Evolutionary conservation across 2,888 invertebrate species (phyloP).

Genomic region (Melieria picta): DNA sequence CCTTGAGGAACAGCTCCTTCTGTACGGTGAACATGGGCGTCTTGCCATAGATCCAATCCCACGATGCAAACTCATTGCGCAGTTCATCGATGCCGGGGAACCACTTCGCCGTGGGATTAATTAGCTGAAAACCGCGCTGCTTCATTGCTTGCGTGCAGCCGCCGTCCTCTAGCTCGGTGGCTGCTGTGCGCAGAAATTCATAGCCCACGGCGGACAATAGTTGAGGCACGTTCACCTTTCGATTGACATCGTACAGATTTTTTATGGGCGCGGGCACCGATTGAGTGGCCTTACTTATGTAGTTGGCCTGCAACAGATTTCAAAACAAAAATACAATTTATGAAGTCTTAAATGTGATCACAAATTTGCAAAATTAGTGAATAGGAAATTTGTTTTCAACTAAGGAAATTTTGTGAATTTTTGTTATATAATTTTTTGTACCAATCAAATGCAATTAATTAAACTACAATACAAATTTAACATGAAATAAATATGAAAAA

Average conservation of each 20-base stretch:
- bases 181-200: conserved; percentile 82
- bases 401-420: no score
- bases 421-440: no score
- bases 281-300: conserved; percentile 85
- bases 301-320: conserved; percentile 71
- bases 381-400: no score
- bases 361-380: no score
- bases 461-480: no score
- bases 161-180: conserved; percentile 75
- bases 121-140: conserved; percentile 85
- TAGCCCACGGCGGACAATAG: conserved; percentile 84
- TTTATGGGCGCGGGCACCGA: conserved; percentile 84
- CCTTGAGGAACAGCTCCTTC: conserved; percentile 64
- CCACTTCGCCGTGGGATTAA: conserved; percentile 89
- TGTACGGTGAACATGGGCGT: conserved; percentile 84
- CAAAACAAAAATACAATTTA: not conserved
- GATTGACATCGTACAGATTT: conserved; percentile 82
- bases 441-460: no score
- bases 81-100: conserved; percentile 84
- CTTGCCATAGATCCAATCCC: conserved; percentile 90
- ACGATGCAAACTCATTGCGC: conserved; percentile 75
- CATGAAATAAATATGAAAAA: no score
- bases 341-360: no score
- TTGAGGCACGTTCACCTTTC: conserved; percentile 75
- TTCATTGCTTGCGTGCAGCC: conserved; percentile 76